Evolutionary conservation across 2,113 vertebrate genomes (phyloP).

Genomic region (Pelusios castaneus): DNA sequence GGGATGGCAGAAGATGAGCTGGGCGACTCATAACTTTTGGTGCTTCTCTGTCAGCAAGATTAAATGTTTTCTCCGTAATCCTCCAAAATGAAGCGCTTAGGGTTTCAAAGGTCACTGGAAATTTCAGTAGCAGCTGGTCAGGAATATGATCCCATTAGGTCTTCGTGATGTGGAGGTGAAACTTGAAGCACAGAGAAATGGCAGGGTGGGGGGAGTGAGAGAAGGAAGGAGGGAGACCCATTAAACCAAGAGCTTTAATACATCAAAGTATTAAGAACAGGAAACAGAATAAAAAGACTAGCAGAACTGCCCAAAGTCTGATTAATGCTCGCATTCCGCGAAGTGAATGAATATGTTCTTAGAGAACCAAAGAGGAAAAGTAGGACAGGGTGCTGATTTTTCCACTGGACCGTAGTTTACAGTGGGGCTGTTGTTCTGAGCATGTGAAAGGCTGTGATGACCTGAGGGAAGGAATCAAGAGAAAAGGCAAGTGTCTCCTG

Average conservation of each 20-base stretch:
- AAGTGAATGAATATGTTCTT: constrained; percentile 15
- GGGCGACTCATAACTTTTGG: constrained; percentile 64
- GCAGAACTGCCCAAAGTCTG: constrained; percentile 39
- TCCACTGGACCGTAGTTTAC: constrained; percentile 5
- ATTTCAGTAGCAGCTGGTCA: constrained; percentile 71
- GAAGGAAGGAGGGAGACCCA: constrained; percentile 39
- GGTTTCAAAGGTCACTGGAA: constrained; percentile 64
- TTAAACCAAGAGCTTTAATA: constrained; percentile 68
- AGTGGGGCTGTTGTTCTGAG: fast-evolving
- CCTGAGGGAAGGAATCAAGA: neutral
- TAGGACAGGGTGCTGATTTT: neutral
- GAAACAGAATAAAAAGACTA: constrained; percentile 70
- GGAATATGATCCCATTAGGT: constrained; percentile 71
- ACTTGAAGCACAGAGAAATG: constrained; percentile 53
- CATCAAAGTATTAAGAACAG: constrained; percentile 60
- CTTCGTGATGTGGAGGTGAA: constrained; percentile 65
- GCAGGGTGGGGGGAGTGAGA: neutral
- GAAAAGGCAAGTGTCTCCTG: neutral
- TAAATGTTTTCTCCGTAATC: constrained; percentile 64
- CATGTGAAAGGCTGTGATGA: neutral
- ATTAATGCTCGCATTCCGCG: constrained; percentile 19
- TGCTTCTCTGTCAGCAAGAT: constrained; percentile 67
- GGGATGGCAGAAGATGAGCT: constrained; percentile 61
- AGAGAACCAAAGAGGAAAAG: neutral
- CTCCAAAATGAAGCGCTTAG: constrained; percentile 69